These are phyloP conservation scores for Meles meles DNA, from an alignment of 2,113 vertebrate species.

Conservation along the genomic window DNA sequence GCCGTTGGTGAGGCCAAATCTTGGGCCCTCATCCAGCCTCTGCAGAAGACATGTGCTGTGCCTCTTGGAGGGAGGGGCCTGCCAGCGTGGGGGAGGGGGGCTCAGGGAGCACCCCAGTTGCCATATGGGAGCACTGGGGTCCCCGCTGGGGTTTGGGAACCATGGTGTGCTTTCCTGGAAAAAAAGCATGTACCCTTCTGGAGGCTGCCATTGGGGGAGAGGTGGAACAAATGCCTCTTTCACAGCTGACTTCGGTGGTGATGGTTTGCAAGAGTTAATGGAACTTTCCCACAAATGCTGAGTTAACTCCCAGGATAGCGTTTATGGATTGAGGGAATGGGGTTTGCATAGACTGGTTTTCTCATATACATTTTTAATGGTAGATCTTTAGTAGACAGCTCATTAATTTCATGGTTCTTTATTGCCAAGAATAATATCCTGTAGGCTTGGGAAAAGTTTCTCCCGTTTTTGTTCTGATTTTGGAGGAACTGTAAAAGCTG, in stretches of 20 bases:
- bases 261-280: constrained; percentile 57
- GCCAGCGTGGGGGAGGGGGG: too few relatives aligned
- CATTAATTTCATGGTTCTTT: constrained; percentile 76
- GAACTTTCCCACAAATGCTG: constrained; percentile 56
- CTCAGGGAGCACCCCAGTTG: not conserved
- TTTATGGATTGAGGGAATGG: constrained; percentile 33
- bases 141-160: not conserved
- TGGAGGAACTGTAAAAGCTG: constrained; percentile 43
- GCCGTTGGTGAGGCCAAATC: constrained; percentile 61
- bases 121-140: not conserved
- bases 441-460: constrained; percentile 53
- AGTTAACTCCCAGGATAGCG: constrained; percentile 55
- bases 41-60: not conserved
- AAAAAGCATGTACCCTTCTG: not conserved
- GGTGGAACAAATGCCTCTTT: constrained; percentile 13
- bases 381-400: constrained; percentile 68
- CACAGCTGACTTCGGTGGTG: not conserved
- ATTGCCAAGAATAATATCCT: constrained; percentile 70
- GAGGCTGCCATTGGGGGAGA: not conserved
- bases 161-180: not conserved
- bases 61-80: not conserved
- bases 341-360: constrained; percentile 41
- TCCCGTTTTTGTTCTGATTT: constrained; percentile 53
- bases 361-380: constrained; percentile 68
- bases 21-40: constrained; percentile 18